A percentile compares a stretch with the other conserved stretches of the same genome.
phyloP scores from a whole-genome alignment of 1,140 invertebrate genomes.

The Globodera ellingtonae region DNA sequence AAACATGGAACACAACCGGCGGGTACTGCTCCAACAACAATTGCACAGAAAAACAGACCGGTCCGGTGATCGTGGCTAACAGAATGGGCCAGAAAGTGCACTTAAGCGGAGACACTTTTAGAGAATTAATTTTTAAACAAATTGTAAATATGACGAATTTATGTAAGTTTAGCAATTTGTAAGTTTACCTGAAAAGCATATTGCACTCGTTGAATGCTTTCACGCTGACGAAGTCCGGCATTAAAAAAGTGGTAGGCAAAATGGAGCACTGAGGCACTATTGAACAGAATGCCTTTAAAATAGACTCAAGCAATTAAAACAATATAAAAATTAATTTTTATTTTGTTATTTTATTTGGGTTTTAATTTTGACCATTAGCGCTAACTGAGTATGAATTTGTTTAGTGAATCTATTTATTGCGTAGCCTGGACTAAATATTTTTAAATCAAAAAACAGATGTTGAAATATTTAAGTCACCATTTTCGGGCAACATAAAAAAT shows the following conservation, averaged over 20 bases:
- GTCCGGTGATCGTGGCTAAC: conserved; percentile 18
- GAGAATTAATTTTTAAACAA: too few species aligned
- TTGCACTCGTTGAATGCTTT: conserved; percentile 32
- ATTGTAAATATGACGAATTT: too few species aligned
- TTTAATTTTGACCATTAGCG: too few species aligned
- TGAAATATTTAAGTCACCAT: too few species aligned
- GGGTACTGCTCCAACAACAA: conserved; percentile 29
- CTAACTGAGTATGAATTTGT: too few species aligned
- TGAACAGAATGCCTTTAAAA: conserved; percentile 47
- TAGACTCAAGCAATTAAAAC: too few species aligned
- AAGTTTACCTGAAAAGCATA: conserved; percentile 47
- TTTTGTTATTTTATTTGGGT: too few species aligned
- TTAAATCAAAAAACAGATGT: too few species aligned
- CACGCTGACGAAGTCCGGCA: conserved; percentile 35
- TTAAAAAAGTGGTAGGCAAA: conserved; percentile 48
- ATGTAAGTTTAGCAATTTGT: background rate
- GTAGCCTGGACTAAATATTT: too few species aligned
- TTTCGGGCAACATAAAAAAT: too few species aligned
- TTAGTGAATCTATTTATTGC: too few species aligned
- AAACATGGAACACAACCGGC: conserved; percentile 48
- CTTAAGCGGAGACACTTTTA: conserved; percentile 1
- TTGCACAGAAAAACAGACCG: conserved; percentile 28
- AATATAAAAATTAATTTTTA: too few species aligned
- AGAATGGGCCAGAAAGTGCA: conserved; percentile 41
- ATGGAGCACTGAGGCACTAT: conserved; percentile 33